Evolutionary conservation across 2,797 vertebrate genomes (phyloP), one percentile per base, ranked within the genome.

Genomic region (Tangara arthus): DNA sequence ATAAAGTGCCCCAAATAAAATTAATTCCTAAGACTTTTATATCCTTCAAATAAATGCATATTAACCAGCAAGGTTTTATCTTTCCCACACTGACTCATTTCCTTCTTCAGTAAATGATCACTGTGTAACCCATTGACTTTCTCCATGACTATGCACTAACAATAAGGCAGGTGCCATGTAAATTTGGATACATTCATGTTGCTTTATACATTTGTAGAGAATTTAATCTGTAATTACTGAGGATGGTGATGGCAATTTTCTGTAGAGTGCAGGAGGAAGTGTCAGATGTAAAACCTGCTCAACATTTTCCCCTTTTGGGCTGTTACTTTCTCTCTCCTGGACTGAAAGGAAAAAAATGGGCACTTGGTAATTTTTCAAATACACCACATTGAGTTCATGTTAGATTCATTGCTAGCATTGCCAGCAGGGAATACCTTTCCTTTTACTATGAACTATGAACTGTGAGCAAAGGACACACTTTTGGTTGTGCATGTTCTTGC

Each of bases 1-100:
- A 90, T 60, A 53, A 85, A 90, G 32, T 76, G 59, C 10, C 75
- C 65, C 69, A 69, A 92, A 93, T 79, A 71, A 91, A 89, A 92
- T 82, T 59, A 0, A 73, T 81, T 84, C 63, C 26, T 56, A 56
- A 66, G 55, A 83, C 15, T 82, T 71, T 64, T 63, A 61, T 56
- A 81, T 60, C 42, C 53, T 82, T 91, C 84, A 84, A 53, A 85
- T 87, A n/a, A 37, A 88, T 63, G 37, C 52, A 66, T 72, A 86
- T 81, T 86, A 93, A 69, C 47, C 6, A 78, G 37, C 8, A 83
- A 93, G 55, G 50, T 70, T 76, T 95, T 89, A 46, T 86, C 37
- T 81, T 86, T 94, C 69, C 66, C 35, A 39, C 71, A 30, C 24
- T 91, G 71, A 89, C 72, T 82, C 39, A 91, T 93, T 85, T 86